A percentile compares a stretch with the other conserved stretches of the same genome.
phyloP scores from a whole-genome alignment of 2,113 vertebrate species.

The Excalfactoria chinensis region DNA sequence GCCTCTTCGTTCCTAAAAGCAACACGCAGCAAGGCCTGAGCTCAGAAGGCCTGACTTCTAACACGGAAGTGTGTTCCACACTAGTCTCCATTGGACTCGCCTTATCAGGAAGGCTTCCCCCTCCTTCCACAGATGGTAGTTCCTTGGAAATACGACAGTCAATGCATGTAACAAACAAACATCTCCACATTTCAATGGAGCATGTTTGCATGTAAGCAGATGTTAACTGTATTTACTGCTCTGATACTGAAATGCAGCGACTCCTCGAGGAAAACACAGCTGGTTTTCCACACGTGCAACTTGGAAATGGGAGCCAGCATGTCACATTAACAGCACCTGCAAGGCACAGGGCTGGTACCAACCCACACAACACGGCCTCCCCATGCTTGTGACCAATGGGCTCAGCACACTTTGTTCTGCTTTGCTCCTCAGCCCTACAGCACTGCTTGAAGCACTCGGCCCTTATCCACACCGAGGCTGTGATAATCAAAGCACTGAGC shows the following conservation, averaged over 20 bases:
- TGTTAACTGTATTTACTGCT: background rate
- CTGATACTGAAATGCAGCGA: background rate
- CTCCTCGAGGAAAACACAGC: background rate
- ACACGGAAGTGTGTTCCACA: background rate
- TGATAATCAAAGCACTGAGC: background rate
- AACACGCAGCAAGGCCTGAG: background rate
- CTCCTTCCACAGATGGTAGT: background rate
- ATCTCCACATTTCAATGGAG: background rate
- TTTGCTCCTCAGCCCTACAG: background rate
- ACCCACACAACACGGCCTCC: background rate
- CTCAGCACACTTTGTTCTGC: background rate
- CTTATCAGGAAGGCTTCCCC: background rate
- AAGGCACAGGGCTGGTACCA: background rate
- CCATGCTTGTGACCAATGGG: too few species aligned
- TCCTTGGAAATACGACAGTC: background rate
- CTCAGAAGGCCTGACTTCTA: background rate
- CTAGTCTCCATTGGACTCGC: background rate
- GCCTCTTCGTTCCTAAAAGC: background rate
- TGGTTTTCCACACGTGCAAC: background rate
- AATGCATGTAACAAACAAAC: too few species aligned
- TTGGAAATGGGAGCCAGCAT: background rate
- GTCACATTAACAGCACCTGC: background rate
- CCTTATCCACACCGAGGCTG: background rate
- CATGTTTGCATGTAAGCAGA: background rate
- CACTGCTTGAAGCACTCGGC: rapidly evolving